A percentile compares a stretch with the other conserved stretches of the same genome.
These are phyloP conservation scores for Campoplex capitator DNA, from an alignment of 2,888 invertebrate species.

Conservation along the genomic window DNA sequence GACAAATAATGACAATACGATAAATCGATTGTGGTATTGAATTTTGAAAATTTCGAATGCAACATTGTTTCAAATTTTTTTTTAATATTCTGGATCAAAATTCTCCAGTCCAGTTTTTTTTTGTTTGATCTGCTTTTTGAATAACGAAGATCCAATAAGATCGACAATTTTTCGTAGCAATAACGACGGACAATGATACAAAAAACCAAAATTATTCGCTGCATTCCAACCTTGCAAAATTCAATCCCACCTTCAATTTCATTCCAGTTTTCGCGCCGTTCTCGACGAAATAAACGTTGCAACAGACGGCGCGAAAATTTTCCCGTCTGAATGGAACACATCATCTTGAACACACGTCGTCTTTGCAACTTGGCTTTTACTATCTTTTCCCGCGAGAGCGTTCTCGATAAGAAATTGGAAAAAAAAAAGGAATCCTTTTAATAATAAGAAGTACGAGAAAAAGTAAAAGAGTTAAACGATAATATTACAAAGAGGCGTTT, in stretches of 20 bases:
- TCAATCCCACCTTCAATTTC: not conserved
- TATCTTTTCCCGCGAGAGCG: slow-evolving; percentile 52
- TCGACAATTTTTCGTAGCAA: not conserved
- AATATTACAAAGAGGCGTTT: slow-evolving; percentile 36
- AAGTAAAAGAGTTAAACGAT: slow-evolving; percentile 16
- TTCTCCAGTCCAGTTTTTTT: not conserved
- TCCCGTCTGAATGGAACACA: slow-evolving; percentile 68
- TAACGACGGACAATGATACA: not conserved
- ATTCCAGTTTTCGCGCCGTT: not conserved
- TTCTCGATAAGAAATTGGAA: slow-evolving; percentile 26
- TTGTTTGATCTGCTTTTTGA: not conserved
- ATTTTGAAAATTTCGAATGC: not conserved
- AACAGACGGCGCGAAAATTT: slow-evolving; percentile 9
- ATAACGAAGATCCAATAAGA: not conserved
- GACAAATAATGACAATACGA: slow-evolving; percentile 39
- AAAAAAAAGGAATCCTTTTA: not conserved
- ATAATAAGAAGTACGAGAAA: slow-evolving; percentile 9
- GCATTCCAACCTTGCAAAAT: not conserved
- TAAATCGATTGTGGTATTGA: not conserved
- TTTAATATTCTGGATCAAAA: not conserved
- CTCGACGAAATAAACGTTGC: not conserved
- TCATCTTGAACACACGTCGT: slow-evolving; percentile 68
- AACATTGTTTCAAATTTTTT: not conserved
- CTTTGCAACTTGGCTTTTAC: slow-evolving; percentile 52
- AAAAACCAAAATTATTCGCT: not conserved